A percentile compares a stretch with the other conserved stretches of the same genome.
Conservation (phyloP, 2,113 vertebrate species). For the Dendropsophus ebraccatus region DNA sequence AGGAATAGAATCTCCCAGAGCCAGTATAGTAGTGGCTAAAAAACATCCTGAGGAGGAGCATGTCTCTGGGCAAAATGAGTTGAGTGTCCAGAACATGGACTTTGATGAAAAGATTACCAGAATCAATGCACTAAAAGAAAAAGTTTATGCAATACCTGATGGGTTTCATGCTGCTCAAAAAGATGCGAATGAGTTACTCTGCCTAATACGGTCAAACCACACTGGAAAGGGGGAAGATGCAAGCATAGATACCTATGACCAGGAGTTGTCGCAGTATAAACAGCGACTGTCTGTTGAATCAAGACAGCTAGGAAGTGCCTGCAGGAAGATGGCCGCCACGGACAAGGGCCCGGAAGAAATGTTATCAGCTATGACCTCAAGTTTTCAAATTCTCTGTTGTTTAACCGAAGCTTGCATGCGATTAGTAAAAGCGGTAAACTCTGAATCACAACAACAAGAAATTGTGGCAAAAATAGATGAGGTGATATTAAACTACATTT, state of each 20-base stretch:
- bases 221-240: slow-evolving; percentile 74
- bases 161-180: slow-evolving; percentile 87
- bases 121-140: slow-evolving; percentile 86
- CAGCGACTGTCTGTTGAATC: slow-evolving; percentile 87
- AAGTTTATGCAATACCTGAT: slow-evolving; percentile 83
- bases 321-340: slow-evolving; percentile 87
- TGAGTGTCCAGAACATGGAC: slow-evolving; percentile 73
- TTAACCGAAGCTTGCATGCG: slow-evolving; percentile 93
- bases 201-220: slow-evolving; percentile 81
- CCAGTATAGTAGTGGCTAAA: background rate
- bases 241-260: slow-evolving; percentile 73
- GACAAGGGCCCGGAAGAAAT: slow-evolving; percentile 90
- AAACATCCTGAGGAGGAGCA: slow-evolving; percentile 71
- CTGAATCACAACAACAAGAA: slow-evolving; percentile 79
- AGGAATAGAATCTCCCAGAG: slow-evolving; percentile 62
- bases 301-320: slow-evolving; percentile 87
- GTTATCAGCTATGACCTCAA: slow-evolving; percentile 90
- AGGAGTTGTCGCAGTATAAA: slow-evolving; percentile 81
- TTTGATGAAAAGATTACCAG: slow-evolving; percentile 78
- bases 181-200: slow-evolving; percentile 89
- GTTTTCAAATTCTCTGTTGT: slow-evolving; percentile 94
- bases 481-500: slow-evolving; percentile 89
- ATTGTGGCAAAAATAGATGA: slow-evolving; percentile 85
- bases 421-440: slow-evolving; percentile 86
- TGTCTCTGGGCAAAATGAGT: slow-evolving; percentile 64